A percentile compares a stretch with the other conserved stretches of the same genome.
phyloP scores from a whole-genome alignment of 2,797 vertebrate genomes.

The Ispidina picta region DNA sequence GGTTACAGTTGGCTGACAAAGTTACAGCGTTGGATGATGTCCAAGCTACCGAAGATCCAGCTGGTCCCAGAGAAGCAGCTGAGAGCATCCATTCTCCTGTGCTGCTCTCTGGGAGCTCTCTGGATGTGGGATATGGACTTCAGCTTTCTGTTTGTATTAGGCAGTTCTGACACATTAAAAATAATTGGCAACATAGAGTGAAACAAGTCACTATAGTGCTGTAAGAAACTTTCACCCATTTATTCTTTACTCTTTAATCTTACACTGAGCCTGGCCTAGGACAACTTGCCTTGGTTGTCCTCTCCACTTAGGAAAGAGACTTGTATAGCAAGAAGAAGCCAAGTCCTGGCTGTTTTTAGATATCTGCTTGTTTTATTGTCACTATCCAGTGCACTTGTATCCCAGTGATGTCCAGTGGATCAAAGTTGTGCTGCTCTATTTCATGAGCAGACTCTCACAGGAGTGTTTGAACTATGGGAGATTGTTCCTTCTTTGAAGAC shows the following conservation, averaged over 20 bases:
- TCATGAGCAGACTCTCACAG: rapidly evolving
- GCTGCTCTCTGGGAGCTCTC: conserved; percentile 2
- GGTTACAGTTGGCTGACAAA: conserved; percentile 63
- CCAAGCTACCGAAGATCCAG: conserved; percentile 70
- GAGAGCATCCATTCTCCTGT: conserved; percentile 11
- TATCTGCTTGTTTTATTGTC: neutral
- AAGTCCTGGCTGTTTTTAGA: neutral
- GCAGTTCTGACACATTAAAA: neutral
- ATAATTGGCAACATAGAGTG: neutral
- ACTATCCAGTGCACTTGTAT: neutral
- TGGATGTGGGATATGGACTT: neutral
- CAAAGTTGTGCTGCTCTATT: neutral
- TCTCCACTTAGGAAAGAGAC: neutral
- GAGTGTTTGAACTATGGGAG: neutral
- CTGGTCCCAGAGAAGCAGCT: conserved; percentile 55
- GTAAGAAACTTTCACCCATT: neutral
- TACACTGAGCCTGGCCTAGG: neutral
- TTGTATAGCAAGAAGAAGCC: neutral
- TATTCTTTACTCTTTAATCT: neutral
- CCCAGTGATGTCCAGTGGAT: neutral
- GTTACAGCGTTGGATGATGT: conserved; percentile 63
- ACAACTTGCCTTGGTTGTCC: neutral
- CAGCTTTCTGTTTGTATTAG: neutral
- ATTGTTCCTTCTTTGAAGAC: neutral
- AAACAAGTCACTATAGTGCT: neutral